Base-by-base conservation (phyloP, 2,797 vertebrate species). In the Heliangelus exortis region DNA sequence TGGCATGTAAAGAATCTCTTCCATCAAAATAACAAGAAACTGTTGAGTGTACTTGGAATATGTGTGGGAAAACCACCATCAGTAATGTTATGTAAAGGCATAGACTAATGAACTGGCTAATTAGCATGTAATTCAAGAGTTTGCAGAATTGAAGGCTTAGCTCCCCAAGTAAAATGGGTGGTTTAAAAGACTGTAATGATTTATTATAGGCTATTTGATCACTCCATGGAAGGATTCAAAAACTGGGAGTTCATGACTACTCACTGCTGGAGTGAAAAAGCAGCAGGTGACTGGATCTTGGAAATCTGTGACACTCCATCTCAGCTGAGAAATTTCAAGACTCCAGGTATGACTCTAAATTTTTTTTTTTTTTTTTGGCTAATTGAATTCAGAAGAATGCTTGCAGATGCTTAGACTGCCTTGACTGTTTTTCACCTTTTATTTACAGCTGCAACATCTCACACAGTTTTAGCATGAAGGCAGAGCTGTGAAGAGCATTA, bases 161-260 rank as follows among this genome's bases (percentile, higher is more conserved):
- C 15, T 86, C n/a, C 10, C 5, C 28, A 41, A 2, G 33, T 59
- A 34, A 76, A 63, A 54, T 15, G 3, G 15, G 65, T 75, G 23
- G 17, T 26, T 68, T 86, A 43, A 86, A 77, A 59, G 77, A 89
- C 90, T 80, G 10, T 66, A 10, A 23, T 87, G 2, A 29, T 94
- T 91, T 96, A 41, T 95, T 96, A 57, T 94, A 94, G 99, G 97
- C 97, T 99, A 91, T 99, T 99, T 98, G 99, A 99, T 97, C 99
- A 99, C 98, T 99, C 99, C 93, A 99, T 99, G 99, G 99, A 99
- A 98, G 99, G 99, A 76, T 99, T 99, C 98, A 99, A 99, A 98
- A 99, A 99, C 97, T 99, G 99, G 99, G 99, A 99, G 96, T 99
- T 99, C 95, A 99, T 99, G 99, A 99, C 99, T 87, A 99, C 99